Percentiles rank a stretch among this genome's conserved stretches.
These are phyloP conservation scores for Clarias pachynema DNA, from an alignment of 2,797 vertebrate genomes.

Conservation along the genomic window DNA sequence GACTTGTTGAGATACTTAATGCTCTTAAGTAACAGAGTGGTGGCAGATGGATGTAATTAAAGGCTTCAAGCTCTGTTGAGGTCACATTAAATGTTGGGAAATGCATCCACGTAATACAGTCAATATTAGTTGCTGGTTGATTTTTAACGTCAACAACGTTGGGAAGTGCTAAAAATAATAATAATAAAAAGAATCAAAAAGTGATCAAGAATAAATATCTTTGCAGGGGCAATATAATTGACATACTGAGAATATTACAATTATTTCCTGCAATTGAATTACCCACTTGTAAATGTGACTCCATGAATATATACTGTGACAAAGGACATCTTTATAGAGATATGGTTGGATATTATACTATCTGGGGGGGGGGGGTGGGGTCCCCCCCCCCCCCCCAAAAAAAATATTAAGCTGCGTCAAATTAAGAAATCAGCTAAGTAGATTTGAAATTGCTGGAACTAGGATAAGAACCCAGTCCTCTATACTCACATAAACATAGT, in stretches of 20 bases:
- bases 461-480: no score
- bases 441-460: no score
- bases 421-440: no score
- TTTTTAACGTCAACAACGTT: slow-evolving; percentile 16
- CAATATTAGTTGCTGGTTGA: slow-evolving; percentile 16
- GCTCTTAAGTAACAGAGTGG: slow-evolving; percentile 26
- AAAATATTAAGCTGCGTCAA: no score
- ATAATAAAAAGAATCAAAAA: background rate
- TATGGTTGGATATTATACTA: background rate
- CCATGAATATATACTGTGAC: background rate
- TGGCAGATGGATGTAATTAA: slow-evolving; percentile 51
- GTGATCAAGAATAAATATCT: background rate
- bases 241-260: background rate
- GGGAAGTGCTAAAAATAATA: slow-evolving; percentile 20
- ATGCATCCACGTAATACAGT: slow-evolving; percentile 9
- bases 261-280: slow-evolving; percentile 5
- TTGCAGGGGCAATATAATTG: background rate
- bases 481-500: no score
- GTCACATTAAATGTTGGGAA: slow-evolving; percentile 27
- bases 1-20: slow-evolving; percentile 31
- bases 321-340: slow-evolving; percentile 6
- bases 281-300: background rate
- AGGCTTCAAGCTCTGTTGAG: slow-evolving; percentile 34
- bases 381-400: no score
- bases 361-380: no score